Base-by-base conservation (phyloP, 2,888 invertebrate genomes). In the Chloromyia formosa region DNA sequence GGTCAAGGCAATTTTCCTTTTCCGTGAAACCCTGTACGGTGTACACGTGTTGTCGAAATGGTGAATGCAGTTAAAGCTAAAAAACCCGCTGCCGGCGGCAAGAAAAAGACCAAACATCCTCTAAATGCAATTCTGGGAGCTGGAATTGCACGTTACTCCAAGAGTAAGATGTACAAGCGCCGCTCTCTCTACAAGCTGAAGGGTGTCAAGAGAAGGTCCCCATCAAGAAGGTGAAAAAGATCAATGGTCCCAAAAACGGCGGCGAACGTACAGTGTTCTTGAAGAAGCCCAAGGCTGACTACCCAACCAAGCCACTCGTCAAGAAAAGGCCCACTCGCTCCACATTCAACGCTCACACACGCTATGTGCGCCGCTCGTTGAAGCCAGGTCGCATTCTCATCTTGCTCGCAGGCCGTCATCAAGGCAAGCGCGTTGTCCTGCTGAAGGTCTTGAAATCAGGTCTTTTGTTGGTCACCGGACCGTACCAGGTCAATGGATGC, bases 231-330 rank as follows among this genome's bases (percentile, higher is more conserved):
- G 92, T 91, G 77, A 98, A 98, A 88, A 90, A 91, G 81, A 94
- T 98, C 80, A 94, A 95, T 75, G 98, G 98, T 78, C 97, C 97
- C 79, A 98, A 98, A 87, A 98, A 98, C 83, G 98, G 98, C 81
- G 94, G 93, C 75, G 94, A 92, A 80, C 92, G 98, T 86, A 90
- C 90, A 79, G 97, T 98, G 64, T 88, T 91, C 77, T 86, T 94
- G 71, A 91, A 90, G 80, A 92, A 94, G 83, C 90, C 93, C 78
- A 91, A 90, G 80, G 90, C 92, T 40, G 93, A 91, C 85, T 94
- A 94, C 83, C 94, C 95, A 54, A 95, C 95, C 73, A 90, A 92
- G 82, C 91, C 93, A 80, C 91, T 89, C 89, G 84, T 95, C 73
- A 89, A 88, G 81, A 89, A 88, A 74, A 90, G 90, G 71, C 89